A percentile compares a stretch with the other conserved stretches of the same genome.
Conservation (phyloP, 2,888 invertebrate genomes). For the Eupelmus urozonus region DNA sequence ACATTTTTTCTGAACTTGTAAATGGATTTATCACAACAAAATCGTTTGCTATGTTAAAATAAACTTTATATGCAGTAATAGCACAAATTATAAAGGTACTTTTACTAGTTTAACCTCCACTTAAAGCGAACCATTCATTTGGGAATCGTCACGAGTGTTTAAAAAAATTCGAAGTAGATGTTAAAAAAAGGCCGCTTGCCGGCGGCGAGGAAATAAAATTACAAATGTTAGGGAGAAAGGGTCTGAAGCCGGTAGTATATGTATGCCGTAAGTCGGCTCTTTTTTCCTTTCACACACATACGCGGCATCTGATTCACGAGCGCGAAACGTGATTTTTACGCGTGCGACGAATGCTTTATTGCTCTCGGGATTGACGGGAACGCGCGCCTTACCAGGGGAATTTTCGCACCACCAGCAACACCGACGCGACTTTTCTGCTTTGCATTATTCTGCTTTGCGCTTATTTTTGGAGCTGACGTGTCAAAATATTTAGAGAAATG, state of each 20-base stretch:
- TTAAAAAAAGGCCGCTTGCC: slow-evolving; percentile 10
- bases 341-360: slow-evolving; percentile 48
- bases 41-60: too few relatives aligned
- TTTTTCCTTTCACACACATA: not conserved
- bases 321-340: slow-evolving; percentile 50
- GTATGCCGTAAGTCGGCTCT: not conserved
- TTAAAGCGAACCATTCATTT: too few relatives aligned
- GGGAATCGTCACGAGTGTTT: too few relatives aligned
- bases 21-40: too few relatives aligned
- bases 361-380: slow-evolving; percentile 25
- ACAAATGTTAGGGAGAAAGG: slow-evolving; percentile 8
- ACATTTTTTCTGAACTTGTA: too few relatives aligned
- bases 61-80: too few relatives aligned
- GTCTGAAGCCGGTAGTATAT: not conserved
- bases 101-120: too few relatives aligned
- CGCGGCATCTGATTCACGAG: slow-evolving; percentile 36
- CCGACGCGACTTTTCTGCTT: not conserved
- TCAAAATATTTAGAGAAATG: too few relatives aligned
- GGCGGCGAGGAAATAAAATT: slow-evolving; percentile 22
- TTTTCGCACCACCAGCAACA: not conserved
- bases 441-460: slow-evolving; percentile 2
- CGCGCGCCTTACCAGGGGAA: slow-evolving; percentile 14
- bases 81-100: too few relatives aligned
- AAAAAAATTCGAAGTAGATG: too few relatives aligned
- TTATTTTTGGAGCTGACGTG: slow-evolving; percentile 34